Evolutionary conservation across 2,113 vertebrate species (phyloP).

Genomic region (Urocitellus parryii): DNA sequence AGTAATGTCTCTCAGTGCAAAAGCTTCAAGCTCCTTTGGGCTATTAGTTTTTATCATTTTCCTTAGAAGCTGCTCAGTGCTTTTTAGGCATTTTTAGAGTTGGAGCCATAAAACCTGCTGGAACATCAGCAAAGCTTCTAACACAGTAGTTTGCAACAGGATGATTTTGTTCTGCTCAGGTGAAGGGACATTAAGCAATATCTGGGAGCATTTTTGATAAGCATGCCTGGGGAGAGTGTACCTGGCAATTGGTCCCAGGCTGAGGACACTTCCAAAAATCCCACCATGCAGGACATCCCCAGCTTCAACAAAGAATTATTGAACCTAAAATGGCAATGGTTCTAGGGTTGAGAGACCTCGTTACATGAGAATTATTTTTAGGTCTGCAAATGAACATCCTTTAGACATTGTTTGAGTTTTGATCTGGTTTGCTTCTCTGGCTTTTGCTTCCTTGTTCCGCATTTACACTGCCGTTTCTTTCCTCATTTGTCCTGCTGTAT

Average conservation of each 20-base stretch:
- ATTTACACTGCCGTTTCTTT: not conserved
- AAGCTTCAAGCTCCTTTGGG: not conserved
- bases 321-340: not conserved
- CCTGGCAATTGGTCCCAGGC: not conserved
- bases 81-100: constrained; percentile 18
- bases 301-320: not conserved
- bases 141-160: not conserved
- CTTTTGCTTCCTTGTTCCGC: not conserved
- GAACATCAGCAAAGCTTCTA: not conserved
- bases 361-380: constrained; percentile 32
- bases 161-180: not conserved
- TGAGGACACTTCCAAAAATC: not conserved
- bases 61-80: not conserved
- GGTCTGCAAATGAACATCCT: not conserved
- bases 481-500: not conserved
- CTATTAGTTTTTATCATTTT: not conserved
- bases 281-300: not conserved
- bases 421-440: constrained; percentile 15
- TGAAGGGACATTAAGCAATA: not conserved
- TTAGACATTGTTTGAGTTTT: not conserved
- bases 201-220: not conserved
- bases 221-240: not conserved
- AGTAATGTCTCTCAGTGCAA: not conserved
- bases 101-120: not conserved
- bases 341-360: not conserved